These are phyloP conservation scores for Gasterosteus aculeatus DNA, from an alignment of 2,113 vertebrate species.

Conservation along the genomic window DNA sequence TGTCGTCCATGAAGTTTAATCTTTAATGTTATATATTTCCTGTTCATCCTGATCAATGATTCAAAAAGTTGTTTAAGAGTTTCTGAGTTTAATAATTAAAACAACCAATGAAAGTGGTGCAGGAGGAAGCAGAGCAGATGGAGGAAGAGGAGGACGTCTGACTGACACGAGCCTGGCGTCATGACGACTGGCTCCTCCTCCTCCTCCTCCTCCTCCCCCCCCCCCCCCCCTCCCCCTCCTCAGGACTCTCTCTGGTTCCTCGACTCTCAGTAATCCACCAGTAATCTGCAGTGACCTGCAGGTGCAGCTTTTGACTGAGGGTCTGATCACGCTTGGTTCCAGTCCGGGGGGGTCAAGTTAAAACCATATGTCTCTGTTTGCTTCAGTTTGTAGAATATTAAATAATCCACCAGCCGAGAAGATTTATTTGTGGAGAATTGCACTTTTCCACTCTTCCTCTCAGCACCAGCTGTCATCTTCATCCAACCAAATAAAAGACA, in stretches of 20 bases:
- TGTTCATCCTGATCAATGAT: neutral
- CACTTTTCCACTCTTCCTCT: conserved; percentile 6
- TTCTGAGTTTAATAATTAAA: too few species aligned
- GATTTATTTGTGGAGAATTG: neutral
- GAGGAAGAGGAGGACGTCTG: neutral
- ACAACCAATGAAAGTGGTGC: too few species aligned
- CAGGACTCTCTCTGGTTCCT: conserved; percentile 1
- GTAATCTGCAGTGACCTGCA: conserved; percentile 2
- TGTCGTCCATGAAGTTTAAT: neutral
- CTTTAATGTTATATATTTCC: neutral
- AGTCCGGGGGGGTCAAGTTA: neutral
- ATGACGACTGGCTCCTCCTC: neutral
- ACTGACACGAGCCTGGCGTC: neutral
- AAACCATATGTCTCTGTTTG: conserved; percentile 3
- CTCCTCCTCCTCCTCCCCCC: neutral
- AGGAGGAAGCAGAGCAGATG: neutral
- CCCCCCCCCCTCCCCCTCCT: neutral
- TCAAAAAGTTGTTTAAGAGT: too few species aligned
- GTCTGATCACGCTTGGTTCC: neutral
- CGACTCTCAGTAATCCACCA: neutral
- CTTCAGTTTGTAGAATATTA: conserved; percentile 1
- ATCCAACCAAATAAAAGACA: neutral
- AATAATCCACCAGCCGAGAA: neutral
- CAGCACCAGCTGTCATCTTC: neutral
- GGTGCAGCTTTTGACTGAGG: neutral